A percentile compares a stretch with the other conserved stretches of the same genome.
These are phyloP conservation scores for Bimastos eiseni DNA, from an alignment of 2,888 invertebrate genomes.

Conservation along the genomic window DNA sequence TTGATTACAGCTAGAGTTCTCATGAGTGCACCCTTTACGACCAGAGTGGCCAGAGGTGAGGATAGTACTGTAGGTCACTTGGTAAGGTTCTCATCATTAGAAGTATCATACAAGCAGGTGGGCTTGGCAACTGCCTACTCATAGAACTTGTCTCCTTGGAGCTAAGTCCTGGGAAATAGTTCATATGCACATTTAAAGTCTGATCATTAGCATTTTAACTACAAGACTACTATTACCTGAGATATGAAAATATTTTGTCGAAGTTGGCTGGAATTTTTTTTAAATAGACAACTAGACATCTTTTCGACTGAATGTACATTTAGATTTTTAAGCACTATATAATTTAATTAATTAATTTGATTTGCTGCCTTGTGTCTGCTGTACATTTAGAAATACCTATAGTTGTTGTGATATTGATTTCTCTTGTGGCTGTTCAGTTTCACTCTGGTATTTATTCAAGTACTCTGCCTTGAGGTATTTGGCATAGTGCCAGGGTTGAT, in stretches of 20 bases:
- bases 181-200: too few species aligned
- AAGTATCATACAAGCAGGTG: neutral
- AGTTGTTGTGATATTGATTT: constrained; percentile 9
- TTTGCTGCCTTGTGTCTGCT: too few species aligned
- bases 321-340: too few species aligned
- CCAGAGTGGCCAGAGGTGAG: neutral
- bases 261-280: neutral
- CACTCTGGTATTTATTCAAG: neutral
- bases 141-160: too few species aligned
- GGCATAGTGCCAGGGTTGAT: neutral
- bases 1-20: neutral
- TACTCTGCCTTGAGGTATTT: neutral
- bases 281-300: too few species aligned
- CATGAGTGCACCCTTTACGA: neutral
- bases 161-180: too few species aligned
- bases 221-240: too few species aligned
- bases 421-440: neutral
- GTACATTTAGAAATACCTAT: neutral
- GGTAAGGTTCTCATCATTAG: neutral
- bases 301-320: neutral
- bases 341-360: too few species aligned
- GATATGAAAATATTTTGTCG: neutral
- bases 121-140: neutral
- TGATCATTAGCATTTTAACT: too few species aligned
- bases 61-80: neutral